Conservation (phyloP, 2,797 vertebrate species). For the Eremophila alpestris region DNA sequence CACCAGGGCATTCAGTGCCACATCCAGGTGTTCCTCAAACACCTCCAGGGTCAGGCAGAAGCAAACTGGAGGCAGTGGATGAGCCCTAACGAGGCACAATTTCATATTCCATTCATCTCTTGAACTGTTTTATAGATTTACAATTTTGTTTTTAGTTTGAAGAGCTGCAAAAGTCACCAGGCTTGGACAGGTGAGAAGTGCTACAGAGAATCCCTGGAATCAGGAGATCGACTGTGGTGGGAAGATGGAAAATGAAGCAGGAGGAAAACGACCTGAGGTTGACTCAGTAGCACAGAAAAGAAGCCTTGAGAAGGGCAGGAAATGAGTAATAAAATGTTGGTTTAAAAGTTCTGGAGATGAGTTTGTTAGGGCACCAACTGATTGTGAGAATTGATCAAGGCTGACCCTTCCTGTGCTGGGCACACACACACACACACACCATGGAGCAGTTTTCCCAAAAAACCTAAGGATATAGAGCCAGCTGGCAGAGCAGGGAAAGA, state of each 20-base stretch:
- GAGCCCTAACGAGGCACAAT: accelerated
- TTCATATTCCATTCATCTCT: accelerated
- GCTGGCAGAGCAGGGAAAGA: background rate
- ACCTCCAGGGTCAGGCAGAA: background rate
- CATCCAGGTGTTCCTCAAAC: background rate
- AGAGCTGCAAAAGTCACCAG: background rate
- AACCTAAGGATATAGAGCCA: background rate
- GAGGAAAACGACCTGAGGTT: accelerated
- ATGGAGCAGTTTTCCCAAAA: background rate
- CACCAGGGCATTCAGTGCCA: background rate
- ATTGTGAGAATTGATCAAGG: background rate
- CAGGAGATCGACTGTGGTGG: accelerated
- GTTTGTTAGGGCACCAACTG: background rate
- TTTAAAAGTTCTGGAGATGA: background rate
- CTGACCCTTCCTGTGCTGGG: too few species aligned
- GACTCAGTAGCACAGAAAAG: background rate
- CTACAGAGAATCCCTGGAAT: background rate
- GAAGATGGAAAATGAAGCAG: background rate
- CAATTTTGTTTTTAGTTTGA: background rate
- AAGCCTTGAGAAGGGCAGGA: background rate
- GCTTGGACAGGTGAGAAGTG: accelerated
- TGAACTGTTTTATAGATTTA: background rate
- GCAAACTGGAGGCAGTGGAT: background rate
- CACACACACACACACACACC: background rate
- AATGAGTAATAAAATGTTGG: background rate